Percentiles rank a stretch among this genome's conserved stretches.
These are phyloP conservation scores for Anoplopoma fimbria DNA, from an alignment of 2,113 vertebrate genomes.

Conservation along the genomic window DNA sequence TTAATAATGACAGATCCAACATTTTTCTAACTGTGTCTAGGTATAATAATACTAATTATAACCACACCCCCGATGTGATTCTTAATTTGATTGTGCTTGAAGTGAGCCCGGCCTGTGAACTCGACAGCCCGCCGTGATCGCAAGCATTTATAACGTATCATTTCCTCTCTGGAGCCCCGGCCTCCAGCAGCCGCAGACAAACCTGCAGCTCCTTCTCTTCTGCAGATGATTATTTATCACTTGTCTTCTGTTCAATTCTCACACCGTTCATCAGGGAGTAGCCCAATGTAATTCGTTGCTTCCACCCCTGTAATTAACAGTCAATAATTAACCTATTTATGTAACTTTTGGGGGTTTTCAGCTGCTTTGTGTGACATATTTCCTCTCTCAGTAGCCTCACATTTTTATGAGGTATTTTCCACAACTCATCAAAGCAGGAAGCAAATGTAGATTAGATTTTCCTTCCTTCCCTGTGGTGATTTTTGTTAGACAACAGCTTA, in stretches of 20 bases:
- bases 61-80: background rate
- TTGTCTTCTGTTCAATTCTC: background rate
- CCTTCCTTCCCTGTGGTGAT: slow-evolving; percentile 49
- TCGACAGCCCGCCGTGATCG: background rate
- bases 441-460: slow-evolving; percentile 67
- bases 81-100: too few relatives aligned
- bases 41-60: background rate
- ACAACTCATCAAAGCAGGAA: slow-evolving; percentile 60
- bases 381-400: slow-evolving; percentile 3
- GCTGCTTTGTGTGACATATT: background rate
- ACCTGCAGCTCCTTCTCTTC: background rate
- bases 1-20: background rate
- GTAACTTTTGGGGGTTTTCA: background rate
- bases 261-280: background rate
- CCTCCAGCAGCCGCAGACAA: background rate
- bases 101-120: too few relatives aligned
- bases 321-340: background rate
- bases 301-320: background rate
- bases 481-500: slow-evolving; percentile 66
- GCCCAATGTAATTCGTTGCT: background rate
- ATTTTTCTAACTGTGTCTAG: background rate
- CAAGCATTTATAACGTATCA: background rate
- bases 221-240: background rate
- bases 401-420: slow-evolving; percentile 56
- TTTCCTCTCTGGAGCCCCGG: background rate